Evolutionary conservation across 2,797 vertebrate genomes (phyloP), one percentile per base, ranked within the genome.

Genomic region (Menidia menidia): DNA sequence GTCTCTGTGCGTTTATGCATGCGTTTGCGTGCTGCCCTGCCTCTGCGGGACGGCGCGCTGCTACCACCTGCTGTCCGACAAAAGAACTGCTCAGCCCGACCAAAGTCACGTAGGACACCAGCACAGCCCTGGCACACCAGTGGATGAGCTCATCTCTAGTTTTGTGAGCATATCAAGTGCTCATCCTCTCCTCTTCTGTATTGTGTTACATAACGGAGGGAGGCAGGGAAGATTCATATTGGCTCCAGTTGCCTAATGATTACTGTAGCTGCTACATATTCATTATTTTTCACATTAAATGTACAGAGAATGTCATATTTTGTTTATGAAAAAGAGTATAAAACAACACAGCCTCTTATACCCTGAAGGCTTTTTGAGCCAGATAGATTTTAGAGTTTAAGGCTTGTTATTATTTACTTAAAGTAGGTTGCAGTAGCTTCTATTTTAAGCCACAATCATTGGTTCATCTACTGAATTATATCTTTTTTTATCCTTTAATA

Each of bases 51-150:
- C 51, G 1, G 81, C 62, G 42, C 77, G 4, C 76, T 85, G 84
- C 87, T 92, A 88, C 91, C 92, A 85, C 85, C 92, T 89, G 66
- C 75, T 90, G 92, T 68, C 63, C 16, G 62, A 64, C n/a, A 4
- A 2, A 25, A 15, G 32, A 64, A 86, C 71, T 82, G 62, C 80
- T 33, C 32, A 12, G n/a, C 57, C 13, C 48, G 55, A 39, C 64
- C 74, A 85, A 84, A 89, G 90, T 92, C 91, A 91, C 89, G 84
- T 89, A 88, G 85, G 87, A 92, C 90, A 86, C 66, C 78, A 88
- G 86, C 87, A 87, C 66, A 72, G 85, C 77, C 73, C 55, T 78
- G 78, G 80, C 77, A 85, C 57, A 73, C 69, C 80, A 52, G 74
- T 47, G 79, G 78, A 89, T 92, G 90, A 91, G 85, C 89, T 90